Evolutionary conservation across 2,797 vertebrate species (phyloP).

Genomic region (Cossypha niveicapilla): DNA sequence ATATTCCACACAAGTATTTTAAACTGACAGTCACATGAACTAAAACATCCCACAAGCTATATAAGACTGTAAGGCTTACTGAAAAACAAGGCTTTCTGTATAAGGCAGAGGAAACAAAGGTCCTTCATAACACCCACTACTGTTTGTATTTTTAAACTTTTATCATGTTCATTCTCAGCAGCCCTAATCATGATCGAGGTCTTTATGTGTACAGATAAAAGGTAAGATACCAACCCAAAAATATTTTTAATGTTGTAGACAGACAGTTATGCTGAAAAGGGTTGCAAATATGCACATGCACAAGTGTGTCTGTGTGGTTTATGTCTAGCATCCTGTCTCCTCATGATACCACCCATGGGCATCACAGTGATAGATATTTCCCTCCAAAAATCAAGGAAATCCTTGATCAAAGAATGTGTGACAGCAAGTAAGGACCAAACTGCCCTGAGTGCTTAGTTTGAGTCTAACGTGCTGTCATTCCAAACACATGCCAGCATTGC

Average conservation of each 20-base stretch:
- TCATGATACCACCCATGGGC: accelerated
- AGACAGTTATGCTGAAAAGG: background rate
- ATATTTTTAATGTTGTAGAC: background rate
- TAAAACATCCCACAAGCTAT: conserved; percentile 12
- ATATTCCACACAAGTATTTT: conserved; percentile 17
- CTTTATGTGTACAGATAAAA: background rate
- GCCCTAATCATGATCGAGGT: background rate
- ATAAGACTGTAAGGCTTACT: background rate
- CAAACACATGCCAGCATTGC: accelerated
- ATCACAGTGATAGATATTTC: background rate
- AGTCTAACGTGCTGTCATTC: background rate
- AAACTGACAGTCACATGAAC: conserved; percentile 15
- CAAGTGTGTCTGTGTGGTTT: background rate
- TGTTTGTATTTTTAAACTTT: background rate
- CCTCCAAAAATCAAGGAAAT: background rate
- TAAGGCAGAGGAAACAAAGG: conserved; percentile 28
- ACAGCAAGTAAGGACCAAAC: background rate
- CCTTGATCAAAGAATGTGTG: background rate
- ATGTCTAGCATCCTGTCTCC: background rate
- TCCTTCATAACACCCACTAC: background rate
- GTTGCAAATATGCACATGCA: background rate
- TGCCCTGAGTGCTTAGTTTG: accelerated
- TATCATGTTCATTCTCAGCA: background rate
- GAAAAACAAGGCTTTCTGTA: conserved; percentile 17
- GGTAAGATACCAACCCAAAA: background rate